Base-by-base conservation (phyloP, 1,140 invertebrate genomes). In the Epicauta chinensis region DNA sequence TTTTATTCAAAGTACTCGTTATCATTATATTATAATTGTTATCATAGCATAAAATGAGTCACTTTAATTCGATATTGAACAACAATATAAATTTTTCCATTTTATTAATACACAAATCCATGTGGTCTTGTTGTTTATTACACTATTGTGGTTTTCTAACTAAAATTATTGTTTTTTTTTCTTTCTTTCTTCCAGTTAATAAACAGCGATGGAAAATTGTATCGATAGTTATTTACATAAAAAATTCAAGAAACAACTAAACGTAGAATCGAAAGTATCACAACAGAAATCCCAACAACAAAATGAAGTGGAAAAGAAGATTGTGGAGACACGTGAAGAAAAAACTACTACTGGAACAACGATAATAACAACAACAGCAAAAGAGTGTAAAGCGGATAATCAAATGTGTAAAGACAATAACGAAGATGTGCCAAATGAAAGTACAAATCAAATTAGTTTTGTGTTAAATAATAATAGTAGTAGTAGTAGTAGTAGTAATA, bases 181-280 rank as follows among this genome's bases (percentile, higher is more conserved):
- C n/a, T n/a, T n/a, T n/a, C n/a, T n/a, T 59, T 35, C 46, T 64
- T 66, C 11, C 53, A 68, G 59, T 54, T 56, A 53, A 53, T 43
- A 59, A 15, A 36, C 40, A 58, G 58, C 51, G 50, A 69, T 69
- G 65, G 67, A 67, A 59, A 81, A 79, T 75, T 80, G 78, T 73
- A 81, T 83, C 65, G 79, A 81, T 59, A 87, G 84, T 63, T 93
- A 93, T 75, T 75, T 89, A 71, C 89, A 93, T 68, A 93, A 93
- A 68, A 93, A 92, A 69, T 93, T 93, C 70, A 91, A 93, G 72
- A 90, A 91, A 68, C 80, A 89, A 74, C 82, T 86, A 56, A 85
- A 84, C 75, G 74, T 69, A 38, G 74, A 71, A 50, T 62, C 65
- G 52, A 60, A 45, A 55, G 50, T 62, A 46, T n/a, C 57, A 66